Conservation (phyloP, 2,888 invertebrate genomes). For the Baccha elongata region DNA sequence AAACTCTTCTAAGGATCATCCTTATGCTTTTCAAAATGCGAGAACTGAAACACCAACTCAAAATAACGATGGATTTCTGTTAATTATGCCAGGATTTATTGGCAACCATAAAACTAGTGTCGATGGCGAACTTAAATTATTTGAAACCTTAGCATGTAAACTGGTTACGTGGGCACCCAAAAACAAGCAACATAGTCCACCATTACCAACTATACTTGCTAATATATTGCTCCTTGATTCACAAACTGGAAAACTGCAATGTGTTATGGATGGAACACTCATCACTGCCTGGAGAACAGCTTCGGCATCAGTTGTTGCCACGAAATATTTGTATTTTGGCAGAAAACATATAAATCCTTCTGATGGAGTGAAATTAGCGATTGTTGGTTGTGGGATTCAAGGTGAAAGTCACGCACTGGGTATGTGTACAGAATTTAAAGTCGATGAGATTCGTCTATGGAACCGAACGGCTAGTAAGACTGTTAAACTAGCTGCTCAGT, state of each 20-base stretch:
- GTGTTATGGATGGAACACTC: slow-evolving; percentile 83
- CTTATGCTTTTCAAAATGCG: slow-evolving; percentile 79
- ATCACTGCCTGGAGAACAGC: slow-evolving; percentile 85
- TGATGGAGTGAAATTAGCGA: slow-evolving; percentile 76
- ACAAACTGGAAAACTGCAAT: slow-evolving; percentile 82
- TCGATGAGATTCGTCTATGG: slow-evolving; percentile 84
- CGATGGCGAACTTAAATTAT: slow-evolving; percentile 6
- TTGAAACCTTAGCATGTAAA: slow-evolving; percentile 83
- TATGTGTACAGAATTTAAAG: slow-evolving; percentile 83
- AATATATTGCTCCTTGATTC: slow-evolving; percentile 82
- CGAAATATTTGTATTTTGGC: slow-evolving; percentile 82
- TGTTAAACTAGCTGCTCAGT: slow-evolving; percentile 77
- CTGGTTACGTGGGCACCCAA: slow-evolving; percentile 82
- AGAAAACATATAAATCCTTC: slow-evolving; percentile 74
- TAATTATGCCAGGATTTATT: slow-evolving; percentile 83
- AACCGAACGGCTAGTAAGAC: slow-evolving; percentile 83
- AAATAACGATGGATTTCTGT: slow-evolving; percentile 76
- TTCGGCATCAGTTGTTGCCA: slow-evolving; percentile 84
- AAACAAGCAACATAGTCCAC: slow-evolving; percentile 79
- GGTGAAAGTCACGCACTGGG: slow-evolving; percentile 83
- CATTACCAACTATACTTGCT: slow-evolving; percentile 82
- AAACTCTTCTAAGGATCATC: slow-evolving; percentile 16
- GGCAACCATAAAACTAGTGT: slow-evolving; percentile 77
- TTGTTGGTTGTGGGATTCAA: slow-evolving; percentile 84
- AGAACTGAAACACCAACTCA: slow-evolving; percentile 78